These are phyloP conservation scores for Liopterus haemorrhoidalis DNA, from an alignment of 2,888 invertebrate species.

Conservation along the genomic window DNA sequence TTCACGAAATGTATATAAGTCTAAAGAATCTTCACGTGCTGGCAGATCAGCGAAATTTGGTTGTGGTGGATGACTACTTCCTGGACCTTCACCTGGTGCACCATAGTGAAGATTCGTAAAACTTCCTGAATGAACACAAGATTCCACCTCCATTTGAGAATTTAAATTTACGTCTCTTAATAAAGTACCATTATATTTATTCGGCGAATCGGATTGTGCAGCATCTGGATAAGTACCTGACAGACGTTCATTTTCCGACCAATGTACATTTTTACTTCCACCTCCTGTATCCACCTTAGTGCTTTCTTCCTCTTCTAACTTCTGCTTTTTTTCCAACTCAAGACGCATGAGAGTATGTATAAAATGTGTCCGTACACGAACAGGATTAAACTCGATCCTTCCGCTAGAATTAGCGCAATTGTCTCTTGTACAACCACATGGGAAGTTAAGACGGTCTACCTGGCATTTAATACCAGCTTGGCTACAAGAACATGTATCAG, in stretches of 20 bases:
- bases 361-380: conserved; percentile 92
- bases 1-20: conserved; percentile 56
- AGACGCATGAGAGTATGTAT: conserved; percentile 94
- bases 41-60: conserved; percentile 43
- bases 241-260: conserved; percentile 49
- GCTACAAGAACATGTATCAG: conserved; percentile 91
- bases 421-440: conserved; percentile 92
- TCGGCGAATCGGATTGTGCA: conserved; percentile 32
- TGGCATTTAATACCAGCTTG: conserved; percentile 95
- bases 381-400: conserved; percentile 92
- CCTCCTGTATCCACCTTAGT: conserved; percentile 36
- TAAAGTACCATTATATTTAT: conserved; percentile 44
- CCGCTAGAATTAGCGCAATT: conserved; percentile 90
- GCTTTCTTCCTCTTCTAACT: conserved; percentile 53
- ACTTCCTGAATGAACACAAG: conserved; percentile 59
- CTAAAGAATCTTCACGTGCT: conserved; percentile 53
- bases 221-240: conserved; percentile 35
- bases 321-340: conserved; percentile 78
- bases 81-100: conserved; percentile 47
- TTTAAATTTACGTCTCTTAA: conserved; percentile 52
- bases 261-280: conserved; percentile 44
- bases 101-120: conserved; percentile 66
- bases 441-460: conserved; percentile 92
- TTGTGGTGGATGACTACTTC: conserved; percentile 37
- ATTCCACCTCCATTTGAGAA: conserved; percentile 56